Conservation (phyloP, 92 coral and sea anemone genomes). For the Phymanthus crucifer region DNA sequence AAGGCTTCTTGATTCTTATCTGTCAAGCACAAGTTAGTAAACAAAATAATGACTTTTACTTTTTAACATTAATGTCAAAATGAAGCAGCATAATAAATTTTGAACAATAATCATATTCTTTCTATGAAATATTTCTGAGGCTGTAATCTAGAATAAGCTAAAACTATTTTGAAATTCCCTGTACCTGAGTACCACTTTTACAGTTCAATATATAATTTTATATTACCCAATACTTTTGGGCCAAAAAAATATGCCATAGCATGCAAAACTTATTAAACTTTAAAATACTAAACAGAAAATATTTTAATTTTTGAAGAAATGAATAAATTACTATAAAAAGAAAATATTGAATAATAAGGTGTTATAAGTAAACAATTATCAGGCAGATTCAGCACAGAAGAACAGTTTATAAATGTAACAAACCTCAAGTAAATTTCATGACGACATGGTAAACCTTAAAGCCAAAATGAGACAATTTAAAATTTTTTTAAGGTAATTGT, state of each 20-base stretch:
- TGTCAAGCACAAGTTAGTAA: slow-evolving; percentile 1
- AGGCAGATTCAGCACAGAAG: not conserved
- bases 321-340: too few relatives aligned
- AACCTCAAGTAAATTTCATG: not conserved
- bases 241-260: not conserved
- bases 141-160: not conserved
- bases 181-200: not conserved
- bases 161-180: not conserved
- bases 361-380: not conserved
- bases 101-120: too few relatives aligned
- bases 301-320: too few relatives aligned
- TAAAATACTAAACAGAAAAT: too few relatives aligned
- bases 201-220: not conserved
- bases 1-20: slow-evolving; percentile 30
- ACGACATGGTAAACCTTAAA: not conserved
- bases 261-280: too few relatives aligned
- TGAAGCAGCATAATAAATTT: too few relatives aligned
- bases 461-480: not conserved
- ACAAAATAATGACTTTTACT: not conserved
- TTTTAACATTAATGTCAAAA: not conserved
- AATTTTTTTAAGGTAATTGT: not conserved
- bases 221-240: not conserved
- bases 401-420: not conserved
- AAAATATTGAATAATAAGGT: too few relatives aligned
- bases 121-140: not conserved